Evolutionary conservation across 2,113 vertebrate species (phyloP).

Genomic region (Mastomys natalensis): DNA sequence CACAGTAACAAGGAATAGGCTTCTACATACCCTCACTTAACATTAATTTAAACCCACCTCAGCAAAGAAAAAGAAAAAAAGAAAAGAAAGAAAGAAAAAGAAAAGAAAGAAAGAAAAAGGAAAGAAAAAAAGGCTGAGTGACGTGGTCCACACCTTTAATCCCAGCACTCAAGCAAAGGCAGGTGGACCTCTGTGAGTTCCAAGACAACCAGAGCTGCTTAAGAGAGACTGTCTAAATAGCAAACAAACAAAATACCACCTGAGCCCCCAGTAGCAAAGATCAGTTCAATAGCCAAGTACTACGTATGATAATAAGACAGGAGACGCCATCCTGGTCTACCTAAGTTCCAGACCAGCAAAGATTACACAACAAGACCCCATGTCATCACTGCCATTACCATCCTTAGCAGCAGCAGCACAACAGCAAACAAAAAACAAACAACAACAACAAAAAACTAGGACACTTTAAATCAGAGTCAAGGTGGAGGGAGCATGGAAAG

Average conservation of each 20-base stretch:
- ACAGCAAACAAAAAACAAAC: neutral
- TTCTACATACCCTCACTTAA: neutral
- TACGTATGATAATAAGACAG: neutral
- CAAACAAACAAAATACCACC: neutral
- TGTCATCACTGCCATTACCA: neutral
- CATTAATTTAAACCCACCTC: conserved; percentile 16
- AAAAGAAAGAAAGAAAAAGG: too few species aligned
- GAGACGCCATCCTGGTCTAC: neutral
- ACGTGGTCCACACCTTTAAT: neutral
- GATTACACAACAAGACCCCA: neutral
- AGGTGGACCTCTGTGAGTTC: neutral
- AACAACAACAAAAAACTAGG: neutral
- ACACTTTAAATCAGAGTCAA: neutral
- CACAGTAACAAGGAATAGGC: neutral
- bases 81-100: too few species aligned
- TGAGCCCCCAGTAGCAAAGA: conserved; percentile 16
- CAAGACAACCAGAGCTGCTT: neutral
- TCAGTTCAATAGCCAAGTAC: neutral
- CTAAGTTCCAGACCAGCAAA: neutral
- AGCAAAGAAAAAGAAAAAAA: neutral
- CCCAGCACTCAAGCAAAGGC: neutral
- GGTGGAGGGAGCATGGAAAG: neutral
- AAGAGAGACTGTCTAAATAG: neutral
- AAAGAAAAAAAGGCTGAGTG: neutral
- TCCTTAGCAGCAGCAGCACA: neutral